Conservation (phyloP, 2,113 vertebrate species). For the Campylomormyrus tamandua region DNA sequence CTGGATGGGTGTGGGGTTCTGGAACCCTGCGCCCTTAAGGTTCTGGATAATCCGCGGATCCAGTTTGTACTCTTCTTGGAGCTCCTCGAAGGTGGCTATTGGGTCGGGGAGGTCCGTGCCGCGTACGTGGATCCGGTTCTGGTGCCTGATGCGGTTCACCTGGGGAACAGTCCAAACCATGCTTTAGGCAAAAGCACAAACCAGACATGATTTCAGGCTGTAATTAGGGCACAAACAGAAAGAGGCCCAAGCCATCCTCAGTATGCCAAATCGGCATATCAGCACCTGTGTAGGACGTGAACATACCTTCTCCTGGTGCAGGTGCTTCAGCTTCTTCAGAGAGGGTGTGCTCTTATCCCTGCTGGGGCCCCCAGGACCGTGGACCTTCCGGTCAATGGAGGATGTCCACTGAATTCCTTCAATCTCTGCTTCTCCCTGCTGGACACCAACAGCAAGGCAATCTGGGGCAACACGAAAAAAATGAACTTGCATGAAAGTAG, state of each 20-base stretch:
- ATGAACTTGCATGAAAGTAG: background rate
- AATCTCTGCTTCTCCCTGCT: conserved; percentile 24
- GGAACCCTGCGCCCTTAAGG: conserved; percentile 71
- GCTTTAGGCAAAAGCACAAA: background rate
- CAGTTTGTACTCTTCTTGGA: conserved; percentile 76
- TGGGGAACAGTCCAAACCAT: conserved; percentile 36
- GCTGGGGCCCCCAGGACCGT: conserved; percentile 29
- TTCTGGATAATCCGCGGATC: conserved; percentile 74
- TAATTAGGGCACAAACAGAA: background rate
- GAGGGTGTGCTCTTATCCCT: conserved; percentile 59
- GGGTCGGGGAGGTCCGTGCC: conserved; percentile 87
- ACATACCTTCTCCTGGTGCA: conserved; percentile 79
- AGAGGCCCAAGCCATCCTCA: background rate
- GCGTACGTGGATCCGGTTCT: conserved; percentile 77
- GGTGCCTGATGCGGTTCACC: conserved; percentile 75
- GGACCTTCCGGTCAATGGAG: conserved; percentile 59
- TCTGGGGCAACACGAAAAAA: background rate
- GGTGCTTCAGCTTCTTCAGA: conserved; percentile 70
- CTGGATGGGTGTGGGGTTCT: conserved; percentile 78
- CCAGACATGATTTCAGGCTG: background rate
- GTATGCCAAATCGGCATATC: background rate
- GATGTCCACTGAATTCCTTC: conserved; percentile 76
- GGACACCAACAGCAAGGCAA: background rate
- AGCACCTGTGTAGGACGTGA: background rate
- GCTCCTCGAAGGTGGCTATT: conserved; percentile 75